Base-by-base conservation (phyloP, 2,797 vertebrate species). In the Tenualosa thibaudeaui region DNA sequence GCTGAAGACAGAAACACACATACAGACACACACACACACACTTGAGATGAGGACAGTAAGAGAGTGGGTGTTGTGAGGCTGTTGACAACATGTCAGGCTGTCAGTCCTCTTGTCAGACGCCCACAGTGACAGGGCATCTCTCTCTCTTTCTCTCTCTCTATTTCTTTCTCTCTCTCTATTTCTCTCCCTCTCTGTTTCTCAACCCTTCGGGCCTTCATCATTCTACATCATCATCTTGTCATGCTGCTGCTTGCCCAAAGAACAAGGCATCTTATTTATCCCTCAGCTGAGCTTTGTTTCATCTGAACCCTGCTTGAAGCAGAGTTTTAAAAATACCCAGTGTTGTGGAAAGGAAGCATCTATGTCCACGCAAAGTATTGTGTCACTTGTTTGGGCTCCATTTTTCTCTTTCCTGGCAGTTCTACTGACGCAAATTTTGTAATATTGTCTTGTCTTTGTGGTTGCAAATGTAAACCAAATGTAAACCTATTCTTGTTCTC, bases 271-370 rank as follows among this genome's bases (percentile, higher is more conserved):
- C n/a, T 83, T 78, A 46, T 75, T 78, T 43, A 46, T 78, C 40
- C 71, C 15, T 46, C 26, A 9, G 19, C 40, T 46, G 17, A n/a
- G 71, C 71, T 78, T 43, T 46, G 40, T 78, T 78, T 78, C 71
- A 78, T 78, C 71, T 46, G 40, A 46, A 46, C 37, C 17, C 71
- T 46, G 71, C 71, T 78, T 78, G 71, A 78, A 43, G 71, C 40
- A 8, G 8, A 78, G 37, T 19, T 19, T 78, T 68, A 68, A 78
- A 43, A 43, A 78, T 78, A 71, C 40, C 37, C 26, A 78, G 0
- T 78, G 71, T 43, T 78, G 71, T 78, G 40, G 40, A 78, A 46
- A 46, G 37, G 17, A 22, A 78, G 37, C 40, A 22, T n/a, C 37
- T 22, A 1, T 46, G 17, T 68, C 31, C 9, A 31, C 62, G 10